These are phyloP conservation scores for Pristionchus arcanus DNA, from an alignment of 2,888 invertebrate species.

Conservation along the genomic window DNA sequence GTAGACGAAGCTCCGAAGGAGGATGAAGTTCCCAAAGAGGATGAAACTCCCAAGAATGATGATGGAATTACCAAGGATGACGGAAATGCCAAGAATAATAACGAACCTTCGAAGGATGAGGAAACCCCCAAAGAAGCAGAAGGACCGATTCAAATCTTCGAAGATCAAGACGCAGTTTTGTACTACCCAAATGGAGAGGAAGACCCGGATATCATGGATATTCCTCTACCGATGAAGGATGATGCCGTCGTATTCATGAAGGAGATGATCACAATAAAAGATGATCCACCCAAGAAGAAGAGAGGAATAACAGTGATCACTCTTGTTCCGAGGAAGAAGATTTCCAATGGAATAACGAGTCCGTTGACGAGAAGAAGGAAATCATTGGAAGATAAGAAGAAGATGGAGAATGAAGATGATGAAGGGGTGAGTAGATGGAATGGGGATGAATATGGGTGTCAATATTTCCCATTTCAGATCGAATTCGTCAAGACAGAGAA, in stretches of 20 bases:
- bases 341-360: not conserved
- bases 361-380: constrained; percentile 6
- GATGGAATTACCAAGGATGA: not conserved
- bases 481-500: not conserved
- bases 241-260: not conserved
- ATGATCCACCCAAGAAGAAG: not conserved
- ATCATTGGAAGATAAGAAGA: not conserved
- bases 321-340: not conserved
- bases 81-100: not conserved
- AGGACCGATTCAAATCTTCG: too few relatives aligned
- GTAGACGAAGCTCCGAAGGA: not conserved
- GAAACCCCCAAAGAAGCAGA: not conserved
- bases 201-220: not conserved
- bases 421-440: not conserved
- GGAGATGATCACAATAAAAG: not conserved
- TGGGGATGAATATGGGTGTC: not conserved
- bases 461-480: not conserved
- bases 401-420: not conserved
- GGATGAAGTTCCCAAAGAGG: not conserved
- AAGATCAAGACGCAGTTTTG: too few relatives aligned
- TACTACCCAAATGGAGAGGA: too few relatives aligned
- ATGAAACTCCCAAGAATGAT: not conserved
- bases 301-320: not conserved
- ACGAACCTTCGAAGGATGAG: not conserved
- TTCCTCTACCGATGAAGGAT: not conserved